These are phyloP conservation scores for Platysteira castanea DNA, from an alignment of 2,113 vertebrate genomes.

Conservation along the genomic window DNA sequence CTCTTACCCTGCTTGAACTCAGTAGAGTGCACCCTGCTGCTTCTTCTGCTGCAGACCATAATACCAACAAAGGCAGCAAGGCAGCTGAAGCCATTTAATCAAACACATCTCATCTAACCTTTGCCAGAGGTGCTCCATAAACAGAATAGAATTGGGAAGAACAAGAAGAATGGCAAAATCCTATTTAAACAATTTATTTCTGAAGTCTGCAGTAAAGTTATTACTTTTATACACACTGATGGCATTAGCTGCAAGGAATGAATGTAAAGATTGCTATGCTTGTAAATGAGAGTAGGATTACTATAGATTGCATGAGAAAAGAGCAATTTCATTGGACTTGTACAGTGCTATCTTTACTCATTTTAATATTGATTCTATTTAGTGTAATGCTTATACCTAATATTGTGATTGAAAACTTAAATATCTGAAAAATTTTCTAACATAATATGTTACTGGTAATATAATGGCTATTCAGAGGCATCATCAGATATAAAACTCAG, in stretches of 20 bases:
- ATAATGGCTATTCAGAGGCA: background rate
- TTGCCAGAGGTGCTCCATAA: slow-evolving; percentile 2
- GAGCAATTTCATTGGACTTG: background rate
- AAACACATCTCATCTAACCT: background rate
- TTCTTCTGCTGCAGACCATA: background rate
- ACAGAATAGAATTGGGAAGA: background rate
- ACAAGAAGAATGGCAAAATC: slow-evolving; percentile 1
- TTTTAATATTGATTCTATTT: slow-evolving; percentile 24
- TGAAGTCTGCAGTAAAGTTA: background rate
- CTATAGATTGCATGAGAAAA: background rate
- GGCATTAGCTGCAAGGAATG: background rate
- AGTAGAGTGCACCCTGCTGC: background rate
- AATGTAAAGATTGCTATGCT: slow-evolving; percentile 7
- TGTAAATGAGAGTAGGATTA: background rate
- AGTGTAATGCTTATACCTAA: background rate
- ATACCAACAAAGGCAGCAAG: background rate
- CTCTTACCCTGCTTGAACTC: background rate
- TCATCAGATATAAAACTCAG: background rate
- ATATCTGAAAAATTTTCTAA: background rate
- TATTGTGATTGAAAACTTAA: slow-evolving; percentile 1
- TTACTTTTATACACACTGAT: background rate
- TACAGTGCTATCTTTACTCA: background rate
- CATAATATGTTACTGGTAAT: background rate
- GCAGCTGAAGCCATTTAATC: slow-evolving; percentile 10
- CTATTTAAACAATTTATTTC: slow-evolving; percentile 41